Evolutionary conservation across 2,888 invertebrate genomes (phyloP), one percentile per base, ranked within the genome.

Genomic region (Endomychus coccineus): DNA sequence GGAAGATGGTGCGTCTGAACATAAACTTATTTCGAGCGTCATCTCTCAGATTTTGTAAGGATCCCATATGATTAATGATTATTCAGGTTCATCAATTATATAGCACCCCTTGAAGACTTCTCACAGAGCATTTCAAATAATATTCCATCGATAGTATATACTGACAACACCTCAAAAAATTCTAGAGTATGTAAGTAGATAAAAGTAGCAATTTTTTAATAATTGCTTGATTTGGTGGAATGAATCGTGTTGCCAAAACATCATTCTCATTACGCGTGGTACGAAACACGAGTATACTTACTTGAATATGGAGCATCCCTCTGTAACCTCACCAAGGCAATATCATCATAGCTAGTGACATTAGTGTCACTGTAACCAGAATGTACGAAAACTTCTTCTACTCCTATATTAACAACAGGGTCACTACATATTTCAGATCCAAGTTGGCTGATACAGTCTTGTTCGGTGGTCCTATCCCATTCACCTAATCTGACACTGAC

Each of bases 301-400:
- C 75, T 66, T 25, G 68, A 60, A 48, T 62, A 72, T 17, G 39
- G 42, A 6, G 67, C 72, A 34, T 68, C 52, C 27, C 52, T 55
- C 1, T 68, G 58, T 14, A 78, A 55, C 40, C 71, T 64, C 1
- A 75, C 61, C 5, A 83, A 51, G 12, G 61, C 66, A 31, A 66
- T 63, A 36, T 66, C 66, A 37, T 62, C 35, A 21, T 52, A 49
- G 40, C 56, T 48, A 25, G 55, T 43, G 3, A 31, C 29, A 30
- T 42, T 45, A 16, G 39, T 44, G 9, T 48, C 52, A 11, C 46
- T 45, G 39, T 62, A 62, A 16, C 46, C 44, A 4, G 51, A 44
- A 49, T 61, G 58, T 6, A 43, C 30, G 21, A 54, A 43, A 0
- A 43, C 25, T 39, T 52, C 42, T 38, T 61, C 61, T 7, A 64